Base-by-base conservation (phyloP, 2,113 vertebrate genomes). In the Triplophysa siluroides region DNA sequence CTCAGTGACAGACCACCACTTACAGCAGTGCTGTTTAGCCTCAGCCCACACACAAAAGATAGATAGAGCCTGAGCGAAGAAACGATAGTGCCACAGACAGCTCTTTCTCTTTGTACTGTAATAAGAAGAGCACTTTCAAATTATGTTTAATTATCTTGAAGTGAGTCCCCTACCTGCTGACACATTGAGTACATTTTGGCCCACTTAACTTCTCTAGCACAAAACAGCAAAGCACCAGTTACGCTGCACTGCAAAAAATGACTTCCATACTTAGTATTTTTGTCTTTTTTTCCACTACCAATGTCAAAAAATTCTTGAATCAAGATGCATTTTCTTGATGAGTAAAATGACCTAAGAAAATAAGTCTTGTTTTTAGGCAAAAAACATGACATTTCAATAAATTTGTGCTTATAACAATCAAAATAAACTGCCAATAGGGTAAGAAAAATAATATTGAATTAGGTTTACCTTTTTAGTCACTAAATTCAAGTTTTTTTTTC, bases 81-180 rank as follows among this genome's bases (percentile, higher is more conserved):
- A 70, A 66, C 54, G 76, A 85, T 75, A 41, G 78, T 73, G 61
- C 47, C 56, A 33, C 60, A 79, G 78, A 64, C 47, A 69, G 64
- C 66, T 64, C 74, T 70, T 79, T 81, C 68, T 21, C 38, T 83
- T 70, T 84, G 81, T 81, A 24, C 50, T 78, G 69, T 62, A 43
- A 83, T 56, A 68, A 69, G 80, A 73, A 81, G 19, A 65, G 47
- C 63, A 78, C 62, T 58, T 75, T 54, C 72, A 83, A 85, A 87
- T 87, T 87, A 85, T 79, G 45, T 80, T 70, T 85, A 85, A 87
- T 87, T 87, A 85, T 71, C 38, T 52, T 73, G 63, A 26, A 80
- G 76, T 66, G 54, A 77, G 65, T 81, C 67, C 74, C 75, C 83
- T 84, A 85, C 84, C 79, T 83, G 75, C 61, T 76, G 84, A 87